Evolutionary conservation across 2,888 invertebrate species (phyloP), one percentile per base, ranked within the genome.

Genomic region (Campoletis raptor): DNA sequence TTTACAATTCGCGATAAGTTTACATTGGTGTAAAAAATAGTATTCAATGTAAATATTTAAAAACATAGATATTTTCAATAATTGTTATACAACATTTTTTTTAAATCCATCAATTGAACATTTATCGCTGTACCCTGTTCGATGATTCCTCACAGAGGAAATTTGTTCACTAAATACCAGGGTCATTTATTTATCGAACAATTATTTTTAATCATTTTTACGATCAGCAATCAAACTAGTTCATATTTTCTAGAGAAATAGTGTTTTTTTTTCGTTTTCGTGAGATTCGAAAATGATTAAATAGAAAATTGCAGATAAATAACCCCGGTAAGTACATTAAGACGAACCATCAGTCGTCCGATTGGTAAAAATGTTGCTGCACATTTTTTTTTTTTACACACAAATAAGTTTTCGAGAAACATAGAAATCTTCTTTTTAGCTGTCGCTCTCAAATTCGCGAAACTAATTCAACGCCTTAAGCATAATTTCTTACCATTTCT

Each of bases 111-210:
- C 2, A 52, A 45, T 45, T 48, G 0, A 21, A 54, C 24, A 10
- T 57, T 24, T 10, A 10, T 10, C 8, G n/a, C 57, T 21, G 24
- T 24, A 57, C 21, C 57, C 30, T 30, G 6, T 15, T 61, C 15
- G 12, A 15, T 15, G 61, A 15, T 61, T 61, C 61, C 61, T 61
- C 61, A 61, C 61, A 30, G 61, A 61, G 61, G 61, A 61, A 61
- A 61, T 61, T 24, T 30, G 15, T 61, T 30, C 5, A 6, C 5
- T 5, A 57, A 61, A 5, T 61, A 30, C 30, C 61, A 30, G 15
- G 15, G 7, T 15, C 15, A 61, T 61, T 30, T 4, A 24, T 12
- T 24, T 24, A 24, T 24, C 5, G 6, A 24, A 24, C 12, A 57
- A 12, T 9, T 24, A 57, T 61, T 61, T 61, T 61, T 15, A 61